Conservation (phyloP, 2,888 invertebrate species). For the Gryllus longicercus region DNA sequence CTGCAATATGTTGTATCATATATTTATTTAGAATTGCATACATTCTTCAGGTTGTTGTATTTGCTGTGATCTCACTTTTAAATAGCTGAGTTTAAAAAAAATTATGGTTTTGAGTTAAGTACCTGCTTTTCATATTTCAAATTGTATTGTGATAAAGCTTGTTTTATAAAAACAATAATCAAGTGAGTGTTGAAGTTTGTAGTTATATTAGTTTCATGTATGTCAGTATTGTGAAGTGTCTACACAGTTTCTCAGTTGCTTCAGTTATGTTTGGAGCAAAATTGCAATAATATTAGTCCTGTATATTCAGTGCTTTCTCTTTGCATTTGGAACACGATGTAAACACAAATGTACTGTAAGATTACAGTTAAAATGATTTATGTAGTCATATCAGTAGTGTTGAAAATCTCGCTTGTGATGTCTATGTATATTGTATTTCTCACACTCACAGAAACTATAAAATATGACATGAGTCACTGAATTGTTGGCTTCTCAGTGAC, state of each 20-base stretch:
- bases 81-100: slow-evolving; percentile 19
- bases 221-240: background rate
- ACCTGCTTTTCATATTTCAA: background rate
- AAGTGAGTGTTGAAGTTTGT: background rate
- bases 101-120: background rate
- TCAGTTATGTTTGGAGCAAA: background rate
- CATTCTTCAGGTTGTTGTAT: slow-evolving; percentile 29
- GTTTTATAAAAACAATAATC: background rate
- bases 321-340: background rate
- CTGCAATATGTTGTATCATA: slow-evolving; percentile 29
- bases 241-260: background rate
- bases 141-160: background rate
- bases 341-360: background rate
- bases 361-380: background rate
- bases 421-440: background rate
- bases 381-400: background rate
- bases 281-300: slow-evolving; percentile 1
- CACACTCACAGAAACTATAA: background rate
- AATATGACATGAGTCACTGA: background rate
- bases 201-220: background rate
- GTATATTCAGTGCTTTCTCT: background rate
- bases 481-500: background rate
- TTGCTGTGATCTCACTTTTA: slow-evolving; percentile 31
- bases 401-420: slow-evolving; percentile 6
- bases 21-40: slow-evolving; percentile 31